phyloP scores from a whole-genome alignment of 2,797 vertebrate species.

The Rhinogobio ventralis region DNA sequence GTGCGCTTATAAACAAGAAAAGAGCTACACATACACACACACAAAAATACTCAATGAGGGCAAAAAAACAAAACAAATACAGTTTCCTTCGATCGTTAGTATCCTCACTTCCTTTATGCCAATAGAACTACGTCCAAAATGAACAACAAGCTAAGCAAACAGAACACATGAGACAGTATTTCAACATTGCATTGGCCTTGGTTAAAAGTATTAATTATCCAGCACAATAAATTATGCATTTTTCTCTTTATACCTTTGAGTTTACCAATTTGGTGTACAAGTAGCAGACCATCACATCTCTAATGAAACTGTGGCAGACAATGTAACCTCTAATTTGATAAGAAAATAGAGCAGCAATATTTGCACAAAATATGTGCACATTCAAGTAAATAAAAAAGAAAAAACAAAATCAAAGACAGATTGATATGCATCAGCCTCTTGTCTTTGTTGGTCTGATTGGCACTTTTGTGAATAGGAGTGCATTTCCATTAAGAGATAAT shows the following conservation, averaged over 20 bases:
- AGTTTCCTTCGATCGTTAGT: conserved; percentile 6
- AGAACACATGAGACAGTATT: conserved; percentile 39
- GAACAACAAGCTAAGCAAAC: conserved; percentile 36
- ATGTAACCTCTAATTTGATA: conserved; percentile 72
- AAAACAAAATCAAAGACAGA: conserved; percentile 70
- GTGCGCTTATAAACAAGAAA: conserved; percentile 17
- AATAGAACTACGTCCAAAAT: conserved; percentile 18
- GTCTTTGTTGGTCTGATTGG: conserved; percentile 85
- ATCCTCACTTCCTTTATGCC: conserved; percentile 20
- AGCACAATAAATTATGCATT: conserved; percentile 63
- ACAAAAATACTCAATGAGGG: background rate
- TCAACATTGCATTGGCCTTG: conserved; percentile 49
- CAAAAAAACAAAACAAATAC: background rate
- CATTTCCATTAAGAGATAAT: conserved; percentile 73
- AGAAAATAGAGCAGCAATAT: conserved; percentile 85
- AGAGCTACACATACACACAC: background rate
- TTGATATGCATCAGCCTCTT: conserved; percentile 77
- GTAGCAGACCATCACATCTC: conserved; percentile 74
- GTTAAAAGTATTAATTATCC: conserved; percentile 59
- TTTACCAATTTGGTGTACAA: conserved; percentile 74
- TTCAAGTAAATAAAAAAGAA: conserved; percentile 84
- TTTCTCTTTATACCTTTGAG: conserved; percentile 60
- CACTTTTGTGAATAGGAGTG: conserved; percentile 87
- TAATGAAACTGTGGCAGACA: conserved; percentile 73
- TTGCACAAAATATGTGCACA: conserved; percentile 82